Conservation (phyloP, 1,140 invertebrate species). For the Ostrea edulis region DNA sequence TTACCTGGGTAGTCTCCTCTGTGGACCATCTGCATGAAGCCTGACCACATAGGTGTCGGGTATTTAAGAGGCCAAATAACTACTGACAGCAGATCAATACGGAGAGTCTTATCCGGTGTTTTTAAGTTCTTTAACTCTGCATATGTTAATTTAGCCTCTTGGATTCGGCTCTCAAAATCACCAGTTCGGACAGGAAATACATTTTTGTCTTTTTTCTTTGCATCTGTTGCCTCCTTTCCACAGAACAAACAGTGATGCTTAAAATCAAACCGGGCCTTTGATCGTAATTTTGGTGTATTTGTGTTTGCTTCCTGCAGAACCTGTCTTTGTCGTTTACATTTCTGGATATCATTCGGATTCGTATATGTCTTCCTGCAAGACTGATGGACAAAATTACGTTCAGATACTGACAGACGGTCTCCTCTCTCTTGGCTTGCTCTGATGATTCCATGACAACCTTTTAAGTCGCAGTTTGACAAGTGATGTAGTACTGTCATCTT, state of each 20-base stretch:
- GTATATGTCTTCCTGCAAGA: neutral
- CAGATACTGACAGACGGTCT: neutral
- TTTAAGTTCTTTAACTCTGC: neutral
- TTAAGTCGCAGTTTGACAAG: neutral
- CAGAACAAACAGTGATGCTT: conserved; percentile 54
- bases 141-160: neutral
- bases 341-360: neutral
- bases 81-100: conserved; percentile 51
- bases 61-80: conserved; percentile 44
- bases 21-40: conserved; percentile 53
- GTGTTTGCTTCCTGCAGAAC: neutral
- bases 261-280: conserved; percentile 32
- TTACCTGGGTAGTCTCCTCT: conserved; percentile 59
- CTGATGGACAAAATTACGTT: neutral
- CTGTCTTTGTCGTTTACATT: neutral
- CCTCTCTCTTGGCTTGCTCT: neutral
- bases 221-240: conserved; percentile 16
- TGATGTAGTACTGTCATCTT: neutral
- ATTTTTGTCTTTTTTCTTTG: conserved; percentile 46
- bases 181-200: conserved; percentile 54
- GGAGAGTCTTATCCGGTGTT: neutral
- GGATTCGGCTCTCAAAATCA: conserved; percentile 45
- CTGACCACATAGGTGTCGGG: conserved; percentile 41
- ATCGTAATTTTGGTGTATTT: neutral
- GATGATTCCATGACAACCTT: neutral